phyloP scores from a whole-genome alignment of 2,113 vertebrate species.

The Promerops cafer region DNA sequence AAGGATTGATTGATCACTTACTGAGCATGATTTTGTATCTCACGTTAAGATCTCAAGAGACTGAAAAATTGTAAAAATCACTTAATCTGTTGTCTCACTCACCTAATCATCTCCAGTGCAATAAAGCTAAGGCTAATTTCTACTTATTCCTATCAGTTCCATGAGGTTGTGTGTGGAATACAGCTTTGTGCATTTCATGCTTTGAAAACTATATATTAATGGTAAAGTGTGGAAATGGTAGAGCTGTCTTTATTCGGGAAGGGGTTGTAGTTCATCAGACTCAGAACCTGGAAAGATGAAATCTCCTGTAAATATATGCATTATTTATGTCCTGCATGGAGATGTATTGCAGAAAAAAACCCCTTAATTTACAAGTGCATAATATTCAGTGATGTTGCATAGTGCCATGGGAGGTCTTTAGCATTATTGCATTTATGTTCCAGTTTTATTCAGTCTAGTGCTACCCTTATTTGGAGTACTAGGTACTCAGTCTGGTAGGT shows the following conservation, averaged over 20 bases:
- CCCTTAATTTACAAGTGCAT: background rate
- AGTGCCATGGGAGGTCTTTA: background rate
- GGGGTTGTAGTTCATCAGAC: background rate
- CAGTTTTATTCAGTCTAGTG: background rate
- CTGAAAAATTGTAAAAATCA: background rate
- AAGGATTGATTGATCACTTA: background rate
- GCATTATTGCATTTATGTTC: background rate
- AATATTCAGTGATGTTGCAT: background rate
- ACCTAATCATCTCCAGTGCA: background rate
- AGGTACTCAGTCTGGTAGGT: background rate
- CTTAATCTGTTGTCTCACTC: background rate
- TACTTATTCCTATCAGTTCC: background rate
- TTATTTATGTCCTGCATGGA: background rate
- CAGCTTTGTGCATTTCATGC: background rate
- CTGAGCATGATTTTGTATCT: background rate
- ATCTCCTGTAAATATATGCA: background rate
- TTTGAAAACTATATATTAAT: background rate
- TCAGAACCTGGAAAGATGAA: background rate
- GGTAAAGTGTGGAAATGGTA: background rate
- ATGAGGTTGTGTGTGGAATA: background rate
- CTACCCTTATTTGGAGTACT: conserved; percentile 1
- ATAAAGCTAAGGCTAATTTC: background rate
- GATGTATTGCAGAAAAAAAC: background rate
- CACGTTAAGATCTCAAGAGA: background rate
- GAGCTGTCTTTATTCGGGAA: background rate